These are phyloP conservation scores for Holocentrus rufus DNA, from an alignment of 2,797 vertebrate species.

Conservation along the genomic window DNA sequence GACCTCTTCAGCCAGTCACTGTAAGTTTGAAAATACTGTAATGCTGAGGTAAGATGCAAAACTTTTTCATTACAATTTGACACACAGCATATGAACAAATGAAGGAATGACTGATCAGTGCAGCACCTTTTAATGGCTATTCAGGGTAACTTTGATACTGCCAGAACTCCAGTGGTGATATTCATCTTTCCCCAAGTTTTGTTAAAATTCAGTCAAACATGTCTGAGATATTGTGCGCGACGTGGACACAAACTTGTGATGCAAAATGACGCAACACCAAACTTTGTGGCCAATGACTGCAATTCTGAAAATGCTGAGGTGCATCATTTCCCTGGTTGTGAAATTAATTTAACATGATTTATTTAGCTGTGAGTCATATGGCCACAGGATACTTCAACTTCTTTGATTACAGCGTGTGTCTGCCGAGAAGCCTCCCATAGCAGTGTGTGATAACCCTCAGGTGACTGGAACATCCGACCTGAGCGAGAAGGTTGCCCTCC, in stretches of 20 bases:
- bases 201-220: conserved; percentile 13
- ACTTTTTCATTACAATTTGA: too few species aligned
- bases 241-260: too few species aligned
- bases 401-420: background rate
- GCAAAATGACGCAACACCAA: too few species aligned
- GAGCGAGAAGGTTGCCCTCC: conserved; percentile 68
- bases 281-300: background rate
- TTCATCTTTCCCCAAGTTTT: background rate
- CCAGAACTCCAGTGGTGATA: background rate
- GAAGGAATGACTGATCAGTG: too few species aligned
- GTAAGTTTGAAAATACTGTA: too few species aligned
- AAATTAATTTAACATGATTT: conserved; percentile 60
- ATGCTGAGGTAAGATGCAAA: too few species aligned
- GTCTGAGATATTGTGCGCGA: too few species aligned
- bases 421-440: conserved; percentile 55
- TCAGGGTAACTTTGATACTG: background rate
- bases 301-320: background rate
- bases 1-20: too few species aligned
- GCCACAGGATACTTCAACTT: conserved; percentile 47
- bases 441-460: conserved; percentile 64
- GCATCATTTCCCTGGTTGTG: conserved; percentile 15
- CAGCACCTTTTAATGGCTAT: background rate
- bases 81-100: too few species aligned
- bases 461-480: conserved; percentile 61
- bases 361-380: conserved; percentile 60